Base-by-base conservation (phyloP, 2,113 vertebrate species). In the Chionomys nivalis region DNA sequence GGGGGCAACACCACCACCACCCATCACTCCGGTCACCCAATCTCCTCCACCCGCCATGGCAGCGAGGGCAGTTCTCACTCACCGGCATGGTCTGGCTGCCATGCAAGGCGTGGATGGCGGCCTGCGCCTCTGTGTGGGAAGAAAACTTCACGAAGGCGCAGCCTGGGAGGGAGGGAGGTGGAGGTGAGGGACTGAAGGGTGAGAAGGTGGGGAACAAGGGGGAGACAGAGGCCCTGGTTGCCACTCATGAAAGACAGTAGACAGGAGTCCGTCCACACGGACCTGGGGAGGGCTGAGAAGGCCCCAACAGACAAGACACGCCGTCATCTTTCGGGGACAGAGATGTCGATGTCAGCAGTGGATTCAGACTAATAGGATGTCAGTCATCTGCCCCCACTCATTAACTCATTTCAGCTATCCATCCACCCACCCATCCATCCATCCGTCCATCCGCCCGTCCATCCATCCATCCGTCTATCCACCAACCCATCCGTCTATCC, bases 51-150 rank as follows among this genome's bases (percentile, higher is more conserved):
- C 16, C 14, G 0, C 66, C 12, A 9, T 61, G 5, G 10, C 21
- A 14, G 49, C 39, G 0, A 1, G 39, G 49, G 90, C 17, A 36
- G 87, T 92, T 92, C 91, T 97, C 98, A 99, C 99, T 99, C 98
- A 99, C 99, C 96, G 99, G 99, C 99, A 99, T 99, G 95, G 99
- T 99, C 99, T 99, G 99, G 98, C 99, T 99, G 97, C 99, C 99
- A 1, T 99, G 99, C 96, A 99, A 99, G 8, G 99, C 99, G 31
- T 99, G 99, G 98, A 99, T 99, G 95, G 99, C 99, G 89, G 99
- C 99, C 98, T 99, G 99, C 90, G 99, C 99, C 98, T 99, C 99
- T 4, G 99, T 99, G 97, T 99, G 99, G 97, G 99, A 99, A 66
- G 99, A 99, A 98, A 99, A 99, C 98, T 99, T 99, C 97, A 99